A percentile compares a stretch with the other conserved stretches of the same genome.
Evolutionary conservation across 2,888 invertebrate species (phyloP).

Genomic region (Chalcis sispes): DNA sequence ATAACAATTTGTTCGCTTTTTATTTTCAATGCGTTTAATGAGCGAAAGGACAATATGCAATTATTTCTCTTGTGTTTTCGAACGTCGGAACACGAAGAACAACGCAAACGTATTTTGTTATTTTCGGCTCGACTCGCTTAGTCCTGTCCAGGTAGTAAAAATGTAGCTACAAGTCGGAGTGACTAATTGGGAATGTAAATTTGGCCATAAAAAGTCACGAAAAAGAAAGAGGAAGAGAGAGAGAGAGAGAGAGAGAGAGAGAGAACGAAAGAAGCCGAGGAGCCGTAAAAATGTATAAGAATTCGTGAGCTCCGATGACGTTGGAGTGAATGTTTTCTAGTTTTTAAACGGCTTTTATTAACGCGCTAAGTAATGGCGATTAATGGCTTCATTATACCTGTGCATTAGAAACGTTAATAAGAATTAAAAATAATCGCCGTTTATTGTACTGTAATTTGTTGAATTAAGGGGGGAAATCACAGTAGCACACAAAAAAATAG

Average conservation of each 20-base stretch:
- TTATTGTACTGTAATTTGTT: too few relatives aligned
- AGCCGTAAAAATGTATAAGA: slow-evolving; percentile 36
- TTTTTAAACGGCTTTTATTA: slow-evolving; percentile 36
- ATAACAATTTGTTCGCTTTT: slow-evolving; percentile 27
- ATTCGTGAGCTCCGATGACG: neutral
- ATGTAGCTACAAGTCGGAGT: slow-evolving; percentile 15
- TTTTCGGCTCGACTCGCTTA: slow-evolving; percentile 1
- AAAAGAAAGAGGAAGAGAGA: too few relatives aligned
- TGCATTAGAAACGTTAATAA: slow-evolving; percentile 4
- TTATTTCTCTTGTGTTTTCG: slow-evolving; percentile 28
- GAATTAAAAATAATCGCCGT: neutral
- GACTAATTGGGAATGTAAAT: slow-evolving; percentile 59
- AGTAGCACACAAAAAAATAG: too few relatives aligned
- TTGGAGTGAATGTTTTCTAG: slow-evolving; percentile 19
- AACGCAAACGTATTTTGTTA: too few relatives aligned
- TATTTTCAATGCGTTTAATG: neutral
- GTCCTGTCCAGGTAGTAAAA: slow-evolving; percentile 30
- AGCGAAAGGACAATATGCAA: slow-evolving; percentile 15
- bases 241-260: neutral
- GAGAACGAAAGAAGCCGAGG: too few relatives aligned
- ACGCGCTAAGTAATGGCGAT: slow-evolving; percentile 46
- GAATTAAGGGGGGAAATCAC: too few relatives aligned
- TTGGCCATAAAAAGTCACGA: slow-evolving; percentile 50
- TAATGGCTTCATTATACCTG: slow-evolving; percentile 45
- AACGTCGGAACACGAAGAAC: slow-evolving; percentile 1